phyloP scores from a whole-genome alignment of 2,113 vertebrate genomes.

The Podocnemis expansa region DNA sequence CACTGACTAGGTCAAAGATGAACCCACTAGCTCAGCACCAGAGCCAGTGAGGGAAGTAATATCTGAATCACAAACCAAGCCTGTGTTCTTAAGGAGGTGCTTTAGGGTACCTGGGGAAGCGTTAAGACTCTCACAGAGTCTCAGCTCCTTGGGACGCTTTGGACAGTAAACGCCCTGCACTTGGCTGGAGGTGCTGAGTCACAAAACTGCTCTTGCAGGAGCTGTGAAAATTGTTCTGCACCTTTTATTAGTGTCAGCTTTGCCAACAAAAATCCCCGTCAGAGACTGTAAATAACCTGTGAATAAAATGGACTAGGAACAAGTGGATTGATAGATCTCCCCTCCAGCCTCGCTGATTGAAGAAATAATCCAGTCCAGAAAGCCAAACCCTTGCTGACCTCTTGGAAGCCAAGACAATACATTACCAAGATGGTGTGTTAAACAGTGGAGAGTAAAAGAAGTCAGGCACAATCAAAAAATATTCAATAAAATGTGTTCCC shows the following conservation, averaged over 20 bases:
- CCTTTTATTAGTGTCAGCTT: constrained; percentile 28
- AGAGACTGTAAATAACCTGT: constrained; percentile 1
- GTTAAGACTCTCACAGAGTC: not conserved
- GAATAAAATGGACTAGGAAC: not conserved
- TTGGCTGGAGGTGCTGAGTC: constrained; percentile 34
- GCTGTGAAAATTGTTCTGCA: constrained; percentile 56
- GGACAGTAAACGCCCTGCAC: constrained; percentile 18
- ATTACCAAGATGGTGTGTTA: not conserved
- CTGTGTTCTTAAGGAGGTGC: constrained; percentile 41
- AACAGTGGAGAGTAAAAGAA: not conserved
- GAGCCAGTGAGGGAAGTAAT: constrained; percentile 35
- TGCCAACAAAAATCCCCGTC: not conserved
- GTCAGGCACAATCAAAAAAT: rapidly evolving
- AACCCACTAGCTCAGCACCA: constrained; percentile 7
- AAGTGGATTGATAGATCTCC: not conserved
- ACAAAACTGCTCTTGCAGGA: constrained; percentile 12
- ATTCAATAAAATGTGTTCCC: rapidly evolving
- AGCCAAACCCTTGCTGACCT: not conserved
- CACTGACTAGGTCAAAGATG: not conserved
- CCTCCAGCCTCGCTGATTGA: not conserved
- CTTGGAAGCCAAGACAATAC: not conserved
- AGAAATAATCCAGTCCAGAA: not conserved
- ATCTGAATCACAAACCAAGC: constrained; percentile 18
- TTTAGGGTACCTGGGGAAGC: constrained; percentile 3
- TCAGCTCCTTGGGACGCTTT: constrained; percentile 23